A percentile compares a stretch with the other conserved stretches of the same genome.
phyloP scores from a whole-genome alignment of 2,888 invertebrate species.

The Eudemis profundana region DNA sequence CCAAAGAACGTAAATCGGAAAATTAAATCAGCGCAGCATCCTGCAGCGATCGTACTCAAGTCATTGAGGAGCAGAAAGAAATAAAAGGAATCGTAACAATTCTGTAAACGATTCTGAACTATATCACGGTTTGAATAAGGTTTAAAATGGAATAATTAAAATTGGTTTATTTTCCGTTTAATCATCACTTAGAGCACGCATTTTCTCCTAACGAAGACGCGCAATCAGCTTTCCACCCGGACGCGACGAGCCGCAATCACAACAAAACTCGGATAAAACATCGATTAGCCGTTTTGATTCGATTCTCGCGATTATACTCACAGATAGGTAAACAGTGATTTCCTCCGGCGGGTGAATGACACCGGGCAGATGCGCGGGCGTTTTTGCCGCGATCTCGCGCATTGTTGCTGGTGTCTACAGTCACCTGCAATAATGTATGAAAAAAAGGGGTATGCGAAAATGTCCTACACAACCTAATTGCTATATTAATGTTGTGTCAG shows the following conservation, averaged over 20 bases:
- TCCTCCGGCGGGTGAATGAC: constrained; percentile 69
- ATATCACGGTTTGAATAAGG: background rate
- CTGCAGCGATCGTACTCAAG: background rate
- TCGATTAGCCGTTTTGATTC: constrained; percentile 53
- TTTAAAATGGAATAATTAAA: background rate
- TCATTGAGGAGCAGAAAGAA: background rate
- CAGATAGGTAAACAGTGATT: constrained; percentile 63
- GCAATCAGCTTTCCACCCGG: constrained; percentile 48
- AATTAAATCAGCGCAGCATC: constrained; percentile 20
- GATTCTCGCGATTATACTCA: constrained; percentile 54
- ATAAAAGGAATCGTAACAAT: background rate
- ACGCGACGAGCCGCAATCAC: constrained; percentile 49
- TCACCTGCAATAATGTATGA: too few relatives aligned
- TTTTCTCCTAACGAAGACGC: constrained; percentile 37
- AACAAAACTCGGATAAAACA: constrained; percentile 49
- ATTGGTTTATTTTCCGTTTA: constrained; percentile 8
- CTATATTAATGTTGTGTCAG: too few relatives aligned
- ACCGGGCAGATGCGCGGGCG: constrained; percentile 48
- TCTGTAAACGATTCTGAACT: background rate
- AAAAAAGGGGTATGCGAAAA: too few relatives aligned
- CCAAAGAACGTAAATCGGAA: constrained; percentile 2
- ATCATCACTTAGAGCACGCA: constrained; percentile 6
- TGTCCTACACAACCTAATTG: too few relatives aligned
- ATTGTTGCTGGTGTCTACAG: constrained; percentile 54
- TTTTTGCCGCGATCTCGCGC: constrained; percentile 52